phyloP scores from a whole-genome alignment of 1,140 invertebrate genomes.

The Macrotrachela quadricornifera region DNA sequence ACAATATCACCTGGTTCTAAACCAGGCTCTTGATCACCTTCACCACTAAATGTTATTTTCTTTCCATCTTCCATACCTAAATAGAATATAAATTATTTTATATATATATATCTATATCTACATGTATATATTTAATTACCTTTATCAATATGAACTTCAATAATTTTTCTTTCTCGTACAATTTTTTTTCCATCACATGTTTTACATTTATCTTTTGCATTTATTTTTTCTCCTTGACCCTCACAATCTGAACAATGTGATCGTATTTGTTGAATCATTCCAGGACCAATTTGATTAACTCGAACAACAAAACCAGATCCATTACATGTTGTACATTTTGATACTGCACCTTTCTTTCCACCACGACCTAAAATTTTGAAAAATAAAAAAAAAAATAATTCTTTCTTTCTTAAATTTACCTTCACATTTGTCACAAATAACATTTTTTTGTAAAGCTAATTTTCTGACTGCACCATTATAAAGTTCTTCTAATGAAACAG shows the following conservation, averaged over 20 bases:
- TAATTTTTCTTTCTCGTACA: constrained; percentile 68
- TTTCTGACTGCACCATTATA: constrained; percentile 87
- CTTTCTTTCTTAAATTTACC: constrained; percentile 29
- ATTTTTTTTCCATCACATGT: constrained; percentile 72
- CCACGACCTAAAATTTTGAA: constrained; percentile 34
- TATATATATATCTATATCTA: constrained; percentile 55
- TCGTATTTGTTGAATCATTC: constrained; percentile 90
- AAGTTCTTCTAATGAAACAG: constrained; percentile 76
- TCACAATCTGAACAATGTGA: constrained; percentile 62
- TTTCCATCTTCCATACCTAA: constrained; percentile 71
- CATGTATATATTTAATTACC: constrained; percentile 30
- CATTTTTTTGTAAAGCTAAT: constrained; percentile 79
- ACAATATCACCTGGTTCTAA: constrained; percentile 73
- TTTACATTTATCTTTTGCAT: constrained; percentile 61
- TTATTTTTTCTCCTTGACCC: constrained; percentile 63
- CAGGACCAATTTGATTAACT: constrained; percentile 72
- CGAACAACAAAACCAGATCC: constrained; percentile 75
- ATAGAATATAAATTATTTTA: constrained; percentile 32
- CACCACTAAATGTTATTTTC: constrained; percentile 75
- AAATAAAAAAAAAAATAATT: too few relatives aligned
- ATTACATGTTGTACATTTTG: constrained; percentile 61
- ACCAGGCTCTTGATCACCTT: constrained; percentile 91
- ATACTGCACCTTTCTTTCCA: constrained; percentile 65
- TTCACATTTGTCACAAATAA: constrained; percentile 92
- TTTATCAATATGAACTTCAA: constrained; percentile 93